phyloP scores from a whole-genome alignment of 2,888 invertebrate species.

The Tetropium fuscum region DNA sequence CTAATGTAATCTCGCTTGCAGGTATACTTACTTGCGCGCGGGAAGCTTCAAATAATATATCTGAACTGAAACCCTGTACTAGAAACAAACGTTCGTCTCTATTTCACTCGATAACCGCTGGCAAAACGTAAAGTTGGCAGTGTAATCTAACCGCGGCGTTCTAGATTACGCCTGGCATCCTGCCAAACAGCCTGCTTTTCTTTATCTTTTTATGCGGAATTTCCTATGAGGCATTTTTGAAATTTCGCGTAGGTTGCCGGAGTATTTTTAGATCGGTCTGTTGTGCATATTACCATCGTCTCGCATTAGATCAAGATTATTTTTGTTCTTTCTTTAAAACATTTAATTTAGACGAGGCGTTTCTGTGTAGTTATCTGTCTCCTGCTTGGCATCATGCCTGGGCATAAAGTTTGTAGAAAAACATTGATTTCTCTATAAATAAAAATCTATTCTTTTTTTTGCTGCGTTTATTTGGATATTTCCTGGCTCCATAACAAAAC shows the following conservation, averaged over 20 bases:
- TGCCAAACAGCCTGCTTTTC: conserved; percentile 13
- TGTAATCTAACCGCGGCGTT: conserved; percentile 11
- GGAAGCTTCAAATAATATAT: too few relatives aligned
- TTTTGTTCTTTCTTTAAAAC: conserved; percentile 11
- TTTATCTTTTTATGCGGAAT: conserved; percentile 25
- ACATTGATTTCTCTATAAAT: too few relatives aligned
- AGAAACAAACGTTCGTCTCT: too few relatives aligned
- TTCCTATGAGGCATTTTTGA: conserved; percentile 26
- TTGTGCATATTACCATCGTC: conserved; percentile 20
- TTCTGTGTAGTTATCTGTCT: background rate
- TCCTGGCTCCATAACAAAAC: too few relatives aligned
- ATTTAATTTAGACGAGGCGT: background rate
- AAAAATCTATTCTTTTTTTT: too few relatives aligned
- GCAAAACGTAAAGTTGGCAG: background rate
- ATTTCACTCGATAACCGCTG: too few relatives aligned
- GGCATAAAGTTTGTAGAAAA: conserved; percentile 3
- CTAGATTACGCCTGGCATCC: conserved; percentile 17
- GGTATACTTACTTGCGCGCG: too few relatives aligned
- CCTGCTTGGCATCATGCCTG: conserved; percentile 10
- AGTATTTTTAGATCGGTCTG: conserved; percentile 15
- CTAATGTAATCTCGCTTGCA: too few relatives aligned
- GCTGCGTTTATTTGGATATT: too few relatives aligned
- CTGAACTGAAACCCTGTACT: too few relatives aligned
- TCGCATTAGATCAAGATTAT: conserved; percentile 25
- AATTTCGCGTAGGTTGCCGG: conserved; percentile 20